Evolutionary conservation across 2,888 invertebrate genomes (phyloP), one percentile per base, ranked within the genome.

Genomic region (Sarcophaga carnaria): DNA sequence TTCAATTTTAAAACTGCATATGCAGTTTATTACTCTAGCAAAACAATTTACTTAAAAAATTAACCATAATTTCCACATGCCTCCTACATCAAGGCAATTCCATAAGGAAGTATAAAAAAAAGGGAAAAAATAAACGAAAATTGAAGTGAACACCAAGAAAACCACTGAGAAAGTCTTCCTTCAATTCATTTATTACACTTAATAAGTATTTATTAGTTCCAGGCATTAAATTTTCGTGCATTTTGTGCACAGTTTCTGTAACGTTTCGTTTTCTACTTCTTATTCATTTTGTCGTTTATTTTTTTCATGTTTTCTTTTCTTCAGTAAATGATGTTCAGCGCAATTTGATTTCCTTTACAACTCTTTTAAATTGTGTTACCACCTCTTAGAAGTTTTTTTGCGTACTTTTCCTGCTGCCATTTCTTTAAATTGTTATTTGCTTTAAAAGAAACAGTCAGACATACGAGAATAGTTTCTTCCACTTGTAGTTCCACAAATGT

Each of bases 121-220:
- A 37, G 6, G 0, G 6, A 6, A 37, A 6, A 6, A 6, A 37
- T 6, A 37, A 5, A 4, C 4, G 37, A 37, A 27, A 27, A 37
- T 37, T 37, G 37, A 37, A 47, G n/a, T 37, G 37, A 37, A 37
- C 62, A 69, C 6, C 47, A 47, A 59, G 49, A 67, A 77, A 77
- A 59, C n/a, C 17, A 69, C 25, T 47, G 20, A 62, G 47, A 62
- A 70, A 37, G 12, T 70, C 60, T 64, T 37, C 22, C 22, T 20
- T 6, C 1, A 47, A 66, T 80, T 75, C 67, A 59, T 62, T 75
- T 64, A 47, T 69, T 64, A 60, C 64, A 64, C 64, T 47, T 75
- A 80, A 83, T 79, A 74, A 70, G 70, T 84, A 80, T 75, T 76
- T 75, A 84, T 80, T 84, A 66, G 75, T 75, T 75, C 64, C 70